Evolutionary conservation across 1,140 invertebrate genomes (phyloP).

Genomic region (Drosophila hydei): DNA sequence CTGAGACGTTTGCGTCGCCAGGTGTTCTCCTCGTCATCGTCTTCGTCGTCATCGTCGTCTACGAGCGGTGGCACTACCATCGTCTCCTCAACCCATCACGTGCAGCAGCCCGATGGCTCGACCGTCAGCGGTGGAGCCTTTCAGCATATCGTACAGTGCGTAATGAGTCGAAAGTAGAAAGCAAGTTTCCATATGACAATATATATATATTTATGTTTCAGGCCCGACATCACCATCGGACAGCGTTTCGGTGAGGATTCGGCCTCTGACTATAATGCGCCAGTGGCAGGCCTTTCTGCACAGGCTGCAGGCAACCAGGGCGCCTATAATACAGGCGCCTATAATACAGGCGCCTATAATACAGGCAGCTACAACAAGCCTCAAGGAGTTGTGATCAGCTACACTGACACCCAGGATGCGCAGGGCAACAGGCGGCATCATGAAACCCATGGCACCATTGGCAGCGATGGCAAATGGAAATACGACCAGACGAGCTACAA

Average conservation of each 20-base stretch:
- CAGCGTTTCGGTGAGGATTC: conserved; percentile 63
- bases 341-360: too few relatives aligned
- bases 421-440: conserved; percentile 3
- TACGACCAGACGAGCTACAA: neutral
- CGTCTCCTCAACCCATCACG: conserved; percentile 10
- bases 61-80: conserved; percentile 31
- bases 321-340: too few relatives aligned
- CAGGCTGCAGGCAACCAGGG: neutral
- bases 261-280: conserved; percentile 17
- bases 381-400: neutral
- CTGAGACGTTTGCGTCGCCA: conserved; percentile 75
- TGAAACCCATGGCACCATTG: neutral
- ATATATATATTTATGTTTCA: neutral
- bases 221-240: conserved; percentile 3
- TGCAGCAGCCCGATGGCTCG: conserved; percentile 44
- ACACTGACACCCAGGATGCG: neutral
- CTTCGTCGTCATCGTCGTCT: conserved; percentile 60
- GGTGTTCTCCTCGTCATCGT: conserved; percentile 41
- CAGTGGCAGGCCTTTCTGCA: too few relatives aligned
- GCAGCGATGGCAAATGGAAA: conserved; percentile 1
- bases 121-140: neutral
- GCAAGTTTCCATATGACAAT: neutral
- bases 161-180: neutral
- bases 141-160: conserved; percentile 17
- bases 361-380: too few relatives aligned